Evolutionary conservation across 2,888 invertebrate species (phyloP).

Genomic region (Pandemis corylana): DNA sequence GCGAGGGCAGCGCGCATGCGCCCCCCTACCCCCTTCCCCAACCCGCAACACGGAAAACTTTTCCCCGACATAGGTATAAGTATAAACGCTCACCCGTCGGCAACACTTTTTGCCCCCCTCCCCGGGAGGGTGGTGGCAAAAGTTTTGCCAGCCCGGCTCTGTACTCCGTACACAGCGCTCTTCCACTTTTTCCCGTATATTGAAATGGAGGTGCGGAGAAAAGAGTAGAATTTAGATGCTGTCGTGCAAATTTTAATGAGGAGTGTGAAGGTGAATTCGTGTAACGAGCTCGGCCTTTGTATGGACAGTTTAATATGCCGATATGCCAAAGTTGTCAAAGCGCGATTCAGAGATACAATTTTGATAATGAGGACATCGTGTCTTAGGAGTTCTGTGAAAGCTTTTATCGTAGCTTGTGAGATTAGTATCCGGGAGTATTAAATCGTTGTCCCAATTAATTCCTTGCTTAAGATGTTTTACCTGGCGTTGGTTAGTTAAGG

Average conservation of each 20-base stretch:
- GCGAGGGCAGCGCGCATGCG: constrained; percentile 74
- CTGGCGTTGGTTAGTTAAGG: constrained; percentile 15
- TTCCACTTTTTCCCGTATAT: constrained; percentile 85
- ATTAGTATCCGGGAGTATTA: constrained; percentile 12
- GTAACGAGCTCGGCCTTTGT: constrained; percentile 70
- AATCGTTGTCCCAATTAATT: constrained; percentile 25
- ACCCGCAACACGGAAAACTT: constrained; percentile 85
- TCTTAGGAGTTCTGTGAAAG: constrained; percentile 18
- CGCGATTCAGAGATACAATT: constrained; percentile 48
- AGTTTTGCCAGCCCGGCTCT: constrained; percentile 81
- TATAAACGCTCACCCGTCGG: constrained; percentile 79
- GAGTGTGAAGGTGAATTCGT: constrained; percentile 76
- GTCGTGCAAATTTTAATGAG: constrained; percentile 85
- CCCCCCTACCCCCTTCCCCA: constrained; percentile 62
- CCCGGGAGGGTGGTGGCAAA: constrained; percentile 72
- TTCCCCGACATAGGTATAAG: constrained; percentile 83
- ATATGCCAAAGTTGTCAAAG: constrained; percentile 54
- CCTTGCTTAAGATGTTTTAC: constrained; percentile 26
- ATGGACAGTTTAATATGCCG: constrained; percentile 65
- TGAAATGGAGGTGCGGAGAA: constrained; percentile 85
- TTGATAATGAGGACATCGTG: constrained; percentile 46
- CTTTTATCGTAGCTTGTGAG: constrained; percentile 11
- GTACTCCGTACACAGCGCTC: constrained; percentile 83
- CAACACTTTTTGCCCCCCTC: constrained; percentile 83
- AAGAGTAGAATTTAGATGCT: constrained; percentile 84